These are phyloP conservation scores for Cassiopea andromeda DNA, from an alignment of 30 jellyfish, hydroid and myxozoan species.

Conservation along the genomic window DNA sequence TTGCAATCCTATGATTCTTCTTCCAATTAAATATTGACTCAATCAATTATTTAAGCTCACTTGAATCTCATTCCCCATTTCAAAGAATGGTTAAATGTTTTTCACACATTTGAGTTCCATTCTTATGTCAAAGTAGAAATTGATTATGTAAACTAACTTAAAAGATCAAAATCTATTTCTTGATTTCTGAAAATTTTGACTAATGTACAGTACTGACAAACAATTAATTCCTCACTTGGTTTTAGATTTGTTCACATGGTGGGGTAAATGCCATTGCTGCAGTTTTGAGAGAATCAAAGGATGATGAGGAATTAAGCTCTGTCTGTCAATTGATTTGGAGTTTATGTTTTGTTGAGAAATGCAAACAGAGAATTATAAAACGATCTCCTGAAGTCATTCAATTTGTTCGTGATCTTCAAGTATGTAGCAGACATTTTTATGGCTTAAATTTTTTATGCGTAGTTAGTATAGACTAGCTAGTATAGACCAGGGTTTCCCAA, in stretches of 20 bases:
- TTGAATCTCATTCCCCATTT: too few relatives aligned
- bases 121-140: too few relatives aligned
- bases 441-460: too few relatives aligned
- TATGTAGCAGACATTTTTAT: neutral
- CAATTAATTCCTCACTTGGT: neutral
- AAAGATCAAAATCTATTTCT: too few relatives aligned
- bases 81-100: too few relatives aligned
- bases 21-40: too few relatives aligned
- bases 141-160: too few relatives aligned
- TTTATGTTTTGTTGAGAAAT: conserved; percentile 66
- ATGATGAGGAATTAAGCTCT: conserved; percentile 68
- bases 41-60: too few relatives aligned
- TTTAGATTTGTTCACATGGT: conserved; percentile 72
- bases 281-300: conserved; percentile 64
- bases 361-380: conserved; percentile 61
- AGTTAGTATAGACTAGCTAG: too few relatives aligned
- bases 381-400: conserved; percentile 60
- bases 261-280: conserved; percentile 56
- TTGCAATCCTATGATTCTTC: too few relatives aligned
- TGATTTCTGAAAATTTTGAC: neutral
- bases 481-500: too few relatives aligned
- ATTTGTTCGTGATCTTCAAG: conserved; percentile 65
- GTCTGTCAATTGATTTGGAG: conserved; percentile 77
- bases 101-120: too few relatives aligned
- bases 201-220: neutral